These are phyloP conservation scores for Sarcophaga subvicina DNA, from an alignment of 2,888 invertebrate species.

Conservation along the genomic window DNA sequence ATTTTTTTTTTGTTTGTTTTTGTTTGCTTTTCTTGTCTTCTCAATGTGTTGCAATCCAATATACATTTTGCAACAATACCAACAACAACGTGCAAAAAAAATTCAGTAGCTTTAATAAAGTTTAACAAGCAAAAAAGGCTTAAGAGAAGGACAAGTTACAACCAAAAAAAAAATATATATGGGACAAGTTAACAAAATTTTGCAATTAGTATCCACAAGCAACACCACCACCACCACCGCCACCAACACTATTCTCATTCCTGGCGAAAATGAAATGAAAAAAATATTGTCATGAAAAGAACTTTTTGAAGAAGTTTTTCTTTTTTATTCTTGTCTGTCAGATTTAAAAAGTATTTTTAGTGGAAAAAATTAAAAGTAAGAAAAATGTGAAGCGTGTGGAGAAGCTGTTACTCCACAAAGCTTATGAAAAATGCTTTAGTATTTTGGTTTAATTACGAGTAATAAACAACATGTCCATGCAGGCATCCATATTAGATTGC, in stretches of 20 bases:
- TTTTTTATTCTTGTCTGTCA: no score
- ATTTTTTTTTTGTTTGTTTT: constrained; percentile 14
- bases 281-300: no score
- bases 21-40: constrained; percentile 43
- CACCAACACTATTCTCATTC: neutral
- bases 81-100: constrained; percentile 39
- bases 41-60: neutral
- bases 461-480: no score
- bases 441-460: no score
- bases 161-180: constrained; percentile 49
- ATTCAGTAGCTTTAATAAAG: constrained; percentile 62
- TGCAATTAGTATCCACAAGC: constrained; percentile 53
- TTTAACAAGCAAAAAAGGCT: constrained; percentile 42
- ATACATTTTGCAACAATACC: constrained; percentile 51
- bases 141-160: constrained; percentile 57
- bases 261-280: neutral
- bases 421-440: no score
- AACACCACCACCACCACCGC: no score
- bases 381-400: no score
- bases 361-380: no score
- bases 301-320: no score
- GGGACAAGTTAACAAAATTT: constrained; percentile 61
- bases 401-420: no score
- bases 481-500: no score
- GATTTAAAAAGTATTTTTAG: no score